Percentiles rank a stretch among this genome's conserved stretches.
phyloP scores from a whole-genome alignment of 2,888 invertebrate species.

The Lingula anatina region DNA sequence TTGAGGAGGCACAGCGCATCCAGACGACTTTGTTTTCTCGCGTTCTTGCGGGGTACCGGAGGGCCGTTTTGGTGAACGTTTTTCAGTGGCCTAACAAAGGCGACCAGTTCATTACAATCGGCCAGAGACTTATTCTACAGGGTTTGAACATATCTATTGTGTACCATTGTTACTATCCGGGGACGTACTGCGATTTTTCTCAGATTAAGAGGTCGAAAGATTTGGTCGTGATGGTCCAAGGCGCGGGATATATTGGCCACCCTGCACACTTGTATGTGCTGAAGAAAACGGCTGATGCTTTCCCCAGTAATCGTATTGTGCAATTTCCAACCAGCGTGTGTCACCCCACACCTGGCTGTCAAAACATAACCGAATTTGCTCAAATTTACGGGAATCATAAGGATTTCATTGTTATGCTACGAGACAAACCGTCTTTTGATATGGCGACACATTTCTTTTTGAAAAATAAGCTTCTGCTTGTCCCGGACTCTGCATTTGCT shows the following conservation, averaged over 20 bases:
- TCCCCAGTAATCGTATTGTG: constrained; percentile 2
- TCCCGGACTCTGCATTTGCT: constrained; percentile 6
- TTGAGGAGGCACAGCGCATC: neutral
- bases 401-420: neutral
- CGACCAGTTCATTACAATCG: constrained; percentile 5
- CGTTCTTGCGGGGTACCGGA: neutral
- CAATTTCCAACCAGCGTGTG: neutral
- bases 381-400: neutral
- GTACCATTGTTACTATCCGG: constrained; percentile 5
- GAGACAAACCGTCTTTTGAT: neutral
- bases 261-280: constrained; percentile 3
- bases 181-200: constrained; percentile 1
- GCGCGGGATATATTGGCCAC: constrained; percentile 6
- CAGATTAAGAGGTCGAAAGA: neutral
- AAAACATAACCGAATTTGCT: neutral
- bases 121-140: constrained; percentile 2
- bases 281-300: neutral
- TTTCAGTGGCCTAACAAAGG: constrained; percentile 6
- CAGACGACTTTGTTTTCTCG: neutral
- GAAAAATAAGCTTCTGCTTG: neutral
- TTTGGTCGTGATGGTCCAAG: constrained; percentile 4
- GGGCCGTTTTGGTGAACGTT: constrained; percentile 5
- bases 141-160: constrained; percentile 1
- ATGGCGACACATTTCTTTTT: neutral
- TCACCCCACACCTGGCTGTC: neutral